These are phyloP conservation scores for Xanthia togata DNA, from an alignment of 2,888 invertebrate species.

Conservation along the genomic window DNA sequence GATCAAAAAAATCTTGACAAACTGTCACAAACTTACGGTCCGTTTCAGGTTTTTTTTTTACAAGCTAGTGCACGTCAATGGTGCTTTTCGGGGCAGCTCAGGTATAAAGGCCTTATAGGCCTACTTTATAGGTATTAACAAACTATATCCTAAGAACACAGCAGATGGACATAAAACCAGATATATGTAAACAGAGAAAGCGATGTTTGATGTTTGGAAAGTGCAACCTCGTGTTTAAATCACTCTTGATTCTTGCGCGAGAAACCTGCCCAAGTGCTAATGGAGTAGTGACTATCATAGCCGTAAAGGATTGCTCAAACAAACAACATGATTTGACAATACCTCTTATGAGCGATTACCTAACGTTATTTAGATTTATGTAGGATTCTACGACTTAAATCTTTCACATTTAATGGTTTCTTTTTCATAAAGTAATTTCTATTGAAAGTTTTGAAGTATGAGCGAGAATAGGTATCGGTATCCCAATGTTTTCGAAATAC, in stretches of 20 bases:
- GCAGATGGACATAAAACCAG: slow-evolving; percentile 18
- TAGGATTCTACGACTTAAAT: neutral
- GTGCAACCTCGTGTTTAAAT: slow-evolving; percentile 44
- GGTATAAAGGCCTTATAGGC: neutral
- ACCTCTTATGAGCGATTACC: neutral
- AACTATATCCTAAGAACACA: slow-evolving; percentile 3
- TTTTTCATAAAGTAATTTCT: neutral
- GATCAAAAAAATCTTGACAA: neutral
- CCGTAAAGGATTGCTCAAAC: neutral
- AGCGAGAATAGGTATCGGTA: neutral
- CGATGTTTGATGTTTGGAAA: slow-evolving; percentile 48
- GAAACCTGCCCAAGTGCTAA: slow-evolving; percentile 45
- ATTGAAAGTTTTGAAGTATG: neutral
- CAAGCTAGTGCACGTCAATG: neutral
- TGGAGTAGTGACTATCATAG: slow-evolving; percentile 1
- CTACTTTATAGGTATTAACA: neutral
- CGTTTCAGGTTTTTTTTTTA: no score
- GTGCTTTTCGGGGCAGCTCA: neutral
- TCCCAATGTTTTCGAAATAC: neutral
- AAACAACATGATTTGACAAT: neutral
- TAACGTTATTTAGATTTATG: neutral
- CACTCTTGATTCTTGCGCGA: slow-evolving; percentile 42
- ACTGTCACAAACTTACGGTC: neutral
- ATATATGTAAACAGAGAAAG: slow-evolving; percentile 58
- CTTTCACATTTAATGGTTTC: neutral